Evolutionary conservation across 92 coral and sea anemone species (phyloP).

Genomic region (Parazoanthus swiftii): DNA sequence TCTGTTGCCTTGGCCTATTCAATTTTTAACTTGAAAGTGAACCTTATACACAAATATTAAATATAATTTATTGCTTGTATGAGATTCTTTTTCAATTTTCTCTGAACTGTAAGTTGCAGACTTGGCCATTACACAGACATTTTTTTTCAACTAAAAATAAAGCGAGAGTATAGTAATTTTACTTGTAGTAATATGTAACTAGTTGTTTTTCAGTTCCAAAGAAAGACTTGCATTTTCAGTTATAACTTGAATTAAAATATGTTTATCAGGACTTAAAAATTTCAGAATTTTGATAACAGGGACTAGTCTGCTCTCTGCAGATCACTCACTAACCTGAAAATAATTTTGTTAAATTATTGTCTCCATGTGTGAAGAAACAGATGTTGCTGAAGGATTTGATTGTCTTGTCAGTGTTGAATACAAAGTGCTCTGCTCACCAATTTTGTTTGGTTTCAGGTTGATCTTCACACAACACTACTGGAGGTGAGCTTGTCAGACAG

Average conservation of each 20-base stretch:
- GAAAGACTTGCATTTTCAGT: too few relatives aligned
- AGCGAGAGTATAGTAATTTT: not conserved
- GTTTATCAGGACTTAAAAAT: too few relatives aligned
- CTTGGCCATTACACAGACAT: not conserved
- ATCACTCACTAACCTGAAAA: not conserved
- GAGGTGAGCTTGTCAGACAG: constrained; percentile 65
- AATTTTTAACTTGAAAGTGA: too few relatives aligned
- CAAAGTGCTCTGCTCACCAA: not conserved
- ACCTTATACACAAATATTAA: too few relatives aligned
- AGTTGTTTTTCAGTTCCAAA: not conserved
- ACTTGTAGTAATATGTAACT: not conserved
- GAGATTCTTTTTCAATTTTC: not conserved
- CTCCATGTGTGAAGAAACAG: not conserved
- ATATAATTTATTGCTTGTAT: too few relatives aligned
- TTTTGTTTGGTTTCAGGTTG: constrained; percentile 68
- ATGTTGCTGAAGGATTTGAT: not conserved
- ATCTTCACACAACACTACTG: constrained; percentile 86
- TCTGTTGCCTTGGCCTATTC: too few relatives aligned
- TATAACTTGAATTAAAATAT: too few relatives aligned
- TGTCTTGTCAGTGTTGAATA: not conserved
- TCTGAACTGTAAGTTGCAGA: not conserved
- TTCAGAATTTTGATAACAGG: not conserved
- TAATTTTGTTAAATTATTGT: not conserved
- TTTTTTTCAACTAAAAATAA: not conserved
- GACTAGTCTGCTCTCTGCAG: not conserved